Conservation (phyloP, 2,113 vertebrate genomes). For the Petaurus breviceps region DNA sequence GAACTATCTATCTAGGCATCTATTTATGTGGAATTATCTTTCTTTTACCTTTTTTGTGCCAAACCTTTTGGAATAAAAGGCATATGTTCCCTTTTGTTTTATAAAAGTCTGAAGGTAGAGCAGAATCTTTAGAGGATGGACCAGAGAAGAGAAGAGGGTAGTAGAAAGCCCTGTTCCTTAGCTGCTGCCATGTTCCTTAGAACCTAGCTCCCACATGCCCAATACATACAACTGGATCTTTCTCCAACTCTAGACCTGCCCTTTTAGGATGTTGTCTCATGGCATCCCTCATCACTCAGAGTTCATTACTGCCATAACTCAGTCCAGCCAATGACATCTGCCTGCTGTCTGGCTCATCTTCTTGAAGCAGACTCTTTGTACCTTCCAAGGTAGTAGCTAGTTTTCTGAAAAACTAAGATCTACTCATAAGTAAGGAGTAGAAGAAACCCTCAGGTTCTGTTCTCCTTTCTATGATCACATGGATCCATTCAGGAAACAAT, state of each 20-base stretch:
- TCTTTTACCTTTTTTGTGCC: background rate
- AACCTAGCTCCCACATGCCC: background rate
- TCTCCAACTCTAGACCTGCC: background rate
- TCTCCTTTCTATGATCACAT: background rate
- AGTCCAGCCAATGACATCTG: background rate
- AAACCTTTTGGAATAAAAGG: background rate
- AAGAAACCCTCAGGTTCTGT: background rate
- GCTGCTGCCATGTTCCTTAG: background rate
- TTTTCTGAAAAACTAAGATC: background rate
- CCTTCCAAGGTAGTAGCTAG: background rate
- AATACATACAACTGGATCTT: background rate
- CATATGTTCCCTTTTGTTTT: background rate
- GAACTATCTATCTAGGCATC: background rate
- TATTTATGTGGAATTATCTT: background rate
- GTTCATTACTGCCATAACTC: background rate
- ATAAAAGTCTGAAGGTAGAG: background rate
- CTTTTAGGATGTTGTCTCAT: background rate
- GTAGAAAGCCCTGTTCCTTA: background rate
- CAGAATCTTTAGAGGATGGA: background rate
- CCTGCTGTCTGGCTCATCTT: background rate
- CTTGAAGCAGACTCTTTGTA: background rate
- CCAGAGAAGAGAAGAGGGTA: background rate
- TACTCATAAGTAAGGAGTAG: background rate
- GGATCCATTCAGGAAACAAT: background rate
- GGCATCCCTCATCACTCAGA: background rate